Conservation (phyloP, 2,113 vertebrate species). For the Bambusicola thoracicus region DNA sequence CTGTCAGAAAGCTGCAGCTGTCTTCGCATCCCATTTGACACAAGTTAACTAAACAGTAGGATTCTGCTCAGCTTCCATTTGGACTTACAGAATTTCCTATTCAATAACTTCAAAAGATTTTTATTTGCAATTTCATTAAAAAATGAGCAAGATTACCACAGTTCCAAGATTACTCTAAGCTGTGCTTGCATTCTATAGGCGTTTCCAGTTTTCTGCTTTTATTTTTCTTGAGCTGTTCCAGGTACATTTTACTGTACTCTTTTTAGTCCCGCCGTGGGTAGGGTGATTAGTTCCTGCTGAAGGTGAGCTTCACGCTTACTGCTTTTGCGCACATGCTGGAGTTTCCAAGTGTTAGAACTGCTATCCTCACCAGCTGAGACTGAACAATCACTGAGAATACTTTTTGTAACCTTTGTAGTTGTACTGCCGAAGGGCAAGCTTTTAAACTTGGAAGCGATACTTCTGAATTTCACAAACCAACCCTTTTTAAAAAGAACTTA, state of each 20-base stretch:
- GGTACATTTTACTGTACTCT: constrained; percentile 54
- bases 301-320: constrained; percentile 39
- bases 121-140: constrained; percentile 20
- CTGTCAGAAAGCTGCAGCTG: constrained; percentile 56
- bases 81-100: constrained; percentile 4
- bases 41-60: constrained; percentile 58
- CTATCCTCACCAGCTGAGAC: constrained; percentile 10
- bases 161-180: background rate
- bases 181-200: background rate
- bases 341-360: constrained; percentile 57
- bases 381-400: constrained; percentile 21
- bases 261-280: constrained; percentile 42
- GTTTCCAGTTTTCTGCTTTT: background rate
- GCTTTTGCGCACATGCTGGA: background rate
- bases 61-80: constrained; percentile 55
- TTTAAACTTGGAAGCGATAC: constrained; percentile 27
- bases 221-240: constrained; percentile 38
- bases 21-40: constrained; percentile 40
- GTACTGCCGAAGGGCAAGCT: background rate
- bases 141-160: background rate
- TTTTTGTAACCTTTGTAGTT: constrained; percentile 11
- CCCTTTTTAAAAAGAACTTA: background rate
- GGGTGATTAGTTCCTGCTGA: constrained; percentile 52
- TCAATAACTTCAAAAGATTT: background rate
- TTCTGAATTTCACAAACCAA: constrained; percentile 17